A percentile compares a stretch with the other conserved stretches of the same genome.
Conservation (phyloP, 2,888 invertebrate genomes). For the Julus scanicus region DNA sequence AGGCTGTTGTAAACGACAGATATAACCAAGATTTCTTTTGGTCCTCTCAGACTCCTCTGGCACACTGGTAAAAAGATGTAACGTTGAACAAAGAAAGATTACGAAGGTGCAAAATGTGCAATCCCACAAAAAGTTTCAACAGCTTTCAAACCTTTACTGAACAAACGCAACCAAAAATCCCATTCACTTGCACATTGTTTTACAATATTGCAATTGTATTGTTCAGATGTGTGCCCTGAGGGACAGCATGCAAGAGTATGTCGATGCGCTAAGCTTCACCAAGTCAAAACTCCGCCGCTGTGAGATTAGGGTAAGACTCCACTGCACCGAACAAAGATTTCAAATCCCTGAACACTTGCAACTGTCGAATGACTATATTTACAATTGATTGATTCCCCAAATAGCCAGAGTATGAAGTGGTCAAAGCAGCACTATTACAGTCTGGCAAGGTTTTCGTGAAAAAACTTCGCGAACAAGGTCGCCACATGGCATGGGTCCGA, state of each 20-base stretch:
- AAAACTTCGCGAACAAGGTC: conserved; percentile 71
- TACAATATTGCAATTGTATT: too few relatives aligned
- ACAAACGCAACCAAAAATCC: too few relatives aligned
- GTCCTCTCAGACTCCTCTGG: too few relatives aligned
- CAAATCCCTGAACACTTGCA: neutral
- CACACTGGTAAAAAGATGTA: too few relatives aligned
- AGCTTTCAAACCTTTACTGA: too few relatives aligned
- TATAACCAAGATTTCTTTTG: too few relatives aligned
- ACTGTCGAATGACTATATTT: too few relatives aligned
- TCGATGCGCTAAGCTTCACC: conserved; percentile 73
- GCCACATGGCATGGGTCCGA: conserved; percentile 78
- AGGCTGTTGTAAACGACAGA: too few relatives aligned
- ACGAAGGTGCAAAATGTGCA: too few relatives aligned
- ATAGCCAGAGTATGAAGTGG: conserved; percentile 35
- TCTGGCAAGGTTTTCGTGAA: conserved; percentile 73
- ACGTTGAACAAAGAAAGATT: too few relatives aligned
- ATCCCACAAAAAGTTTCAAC: too few relatives aligned
- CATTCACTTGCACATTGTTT: too few relatives aligned
- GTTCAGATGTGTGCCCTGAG: conserved; percentile 68
- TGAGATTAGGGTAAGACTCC: neutral
- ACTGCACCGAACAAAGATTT: neutral
- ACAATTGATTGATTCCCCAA: neutral
- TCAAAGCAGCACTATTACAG: conserved; percentile 65
- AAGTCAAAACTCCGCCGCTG: conserved; percentile 66
- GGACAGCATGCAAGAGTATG: conserved; percentile 75